Evolutionary conservation across 1,140 invertebrate species (phyloP), one percentile per base, ranked within the genome.

Genomic region (Drosophila orosa): DNA sequence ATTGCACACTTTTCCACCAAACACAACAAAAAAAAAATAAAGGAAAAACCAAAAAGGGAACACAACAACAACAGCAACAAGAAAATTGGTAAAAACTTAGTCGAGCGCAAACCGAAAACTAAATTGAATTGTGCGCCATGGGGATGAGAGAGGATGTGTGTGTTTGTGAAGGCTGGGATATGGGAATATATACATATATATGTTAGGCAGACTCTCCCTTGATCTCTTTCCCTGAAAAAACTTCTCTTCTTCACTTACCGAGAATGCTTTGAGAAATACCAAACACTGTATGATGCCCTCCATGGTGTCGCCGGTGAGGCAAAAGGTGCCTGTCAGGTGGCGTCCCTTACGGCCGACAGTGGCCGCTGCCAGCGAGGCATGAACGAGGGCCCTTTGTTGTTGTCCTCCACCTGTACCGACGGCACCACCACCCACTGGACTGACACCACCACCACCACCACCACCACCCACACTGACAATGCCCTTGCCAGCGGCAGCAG

Each of bases 251-350:
- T 65, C 63, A 94, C 96, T 96, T 95, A 97, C 97, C 95, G 96
- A 96, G 91, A 97, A 97, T 31, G 96, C 97, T 93, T 97, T 97
- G 87, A 97, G 94, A 93, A 97, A 97, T 78, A 97, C 97, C 79
- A 97, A 94, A 92, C 97, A 97, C 93, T 97, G 96, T 92, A 97
- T 97, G 86, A 97, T 97, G 78, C 96, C 97, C 87, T 97, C 96
- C 96, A 97, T 97, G 50, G 96, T 97, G 92, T 97, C 97, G 31
- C 96, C 96, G 31, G 96, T 96, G 37, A 97, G 94, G 84, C 96
- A 97, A 92, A 97, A 97, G 44, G 96, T 97, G 59, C 96, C 96
- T 7, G 96, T 96, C 45, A 97, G 94, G 90, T 97, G 96, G 62
- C 96, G 94, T 68, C 95, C 95, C 86, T 96, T 96, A 67, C 95